Conservation (phyloP, 2,797 vertebrate species). For the Platyrinchus mystaceus region DNA sequence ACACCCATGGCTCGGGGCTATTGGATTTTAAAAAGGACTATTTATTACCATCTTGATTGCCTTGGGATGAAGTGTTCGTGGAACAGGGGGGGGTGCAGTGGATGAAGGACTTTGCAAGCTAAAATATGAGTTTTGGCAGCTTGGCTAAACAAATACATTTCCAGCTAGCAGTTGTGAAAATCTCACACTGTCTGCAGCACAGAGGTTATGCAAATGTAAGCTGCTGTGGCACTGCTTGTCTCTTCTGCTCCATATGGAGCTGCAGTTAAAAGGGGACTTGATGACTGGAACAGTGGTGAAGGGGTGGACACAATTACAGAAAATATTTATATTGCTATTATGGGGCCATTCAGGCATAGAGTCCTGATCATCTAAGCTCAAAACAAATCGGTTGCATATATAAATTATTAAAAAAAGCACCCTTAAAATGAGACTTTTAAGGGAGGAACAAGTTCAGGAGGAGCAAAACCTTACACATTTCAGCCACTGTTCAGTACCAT, state of each 20-base stretch:
- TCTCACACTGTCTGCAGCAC: background rate
- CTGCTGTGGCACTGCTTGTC: background rate
- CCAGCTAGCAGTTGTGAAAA: background rate
- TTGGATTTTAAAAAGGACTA: background rate
- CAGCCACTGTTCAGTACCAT: background rate
- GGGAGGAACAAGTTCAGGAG: background rate
- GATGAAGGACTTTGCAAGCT: background rate
- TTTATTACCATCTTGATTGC: background rate
- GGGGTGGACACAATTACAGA: background rate
- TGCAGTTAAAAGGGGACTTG: background rate
- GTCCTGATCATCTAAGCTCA: background rate
- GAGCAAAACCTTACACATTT: background rate
- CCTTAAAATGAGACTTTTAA: background rate
- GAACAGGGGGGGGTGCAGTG: background rate
- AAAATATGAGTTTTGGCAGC: background rate
- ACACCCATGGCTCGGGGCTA: background rate
- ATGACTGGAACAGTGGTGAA: background rate
- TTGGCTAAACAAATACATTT: background rate
- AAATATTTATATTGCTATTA: background rate
- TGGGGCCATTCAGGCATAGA: background rate
- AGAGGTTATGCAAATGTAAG: background rate
- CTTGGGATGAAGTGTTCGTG: background rate
- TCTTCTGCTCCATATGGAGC: background rate
- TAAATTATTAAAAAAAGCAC: accelerated
- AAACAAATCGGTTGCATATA: background rate